Percentiles rank a stretch among this genome's conserved stretches.
Evolutionary conservation across 2,888 invertebrate species (phyloP).

Genomic region (Patella depressa): DNA sequence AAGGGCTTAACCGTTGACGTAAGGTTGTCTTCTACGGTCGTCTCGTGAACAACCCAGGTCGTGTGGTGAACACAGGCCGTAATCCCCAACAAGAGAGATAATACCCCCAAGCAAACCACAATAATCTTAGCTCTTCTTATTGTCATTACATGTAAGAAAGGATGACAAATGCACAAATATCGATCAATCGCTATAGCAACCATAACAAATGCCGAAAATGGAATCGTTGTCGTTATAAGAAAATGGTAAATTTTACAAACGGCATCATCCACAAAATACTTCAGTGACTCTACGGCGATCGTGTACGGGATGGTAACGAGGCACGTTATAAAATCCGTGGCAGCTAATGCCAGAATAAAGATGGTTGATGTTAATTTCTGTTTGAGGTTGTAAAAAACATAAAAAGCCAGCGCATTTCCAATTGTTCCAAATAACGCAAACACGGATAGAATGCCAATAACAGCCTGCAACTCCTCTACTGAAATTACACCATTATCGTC

Average conservation of each 20-base stretch:
- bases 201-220: constrained; percentile 65
- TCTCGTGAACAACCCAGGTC: constrained; percentile 30
- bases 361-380: constrained; percentile 63
- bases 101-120: constrained; percentile 43
- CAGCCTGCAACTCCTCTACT: constrained; percentile 27
- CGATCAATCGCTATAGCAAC: constrained; percentile 66
- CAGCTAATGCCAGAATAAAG: constrained; percentile 65
- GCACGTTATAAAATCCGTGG: constrained; percentile 64
- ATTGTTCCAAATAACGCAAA: constrained; percentile 62
- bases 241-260: constrained; percentile 62
- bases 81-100: constrained; percentile 47
- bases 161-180: constrained; percentile 66
- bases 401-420: constrained; percentile 68
- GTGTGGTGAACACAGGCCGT: constrained; percentile 47
- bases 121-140: constrained; percentile 52
- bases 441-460: constrained; percentile 54
- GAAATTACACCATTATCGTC: not conserved
- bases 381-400: constrained; percentile 60
- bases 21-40: not conserved
- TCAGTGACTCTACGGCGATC: constrained; percentile 59
- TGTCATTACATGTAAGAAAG: constrained; percentile 64
- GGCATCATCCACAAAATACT: constrained; percentile 50
- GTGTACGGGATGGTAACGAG: constrained; percentile 64
- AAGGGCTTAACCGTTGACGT: constrained; percentile 10
- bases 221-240: constrained; percentile 60